Evolutionary conservation across 2,888 invertebrate species (phyloP).

Genomic region (Aspidiotus destructor): DNA sequence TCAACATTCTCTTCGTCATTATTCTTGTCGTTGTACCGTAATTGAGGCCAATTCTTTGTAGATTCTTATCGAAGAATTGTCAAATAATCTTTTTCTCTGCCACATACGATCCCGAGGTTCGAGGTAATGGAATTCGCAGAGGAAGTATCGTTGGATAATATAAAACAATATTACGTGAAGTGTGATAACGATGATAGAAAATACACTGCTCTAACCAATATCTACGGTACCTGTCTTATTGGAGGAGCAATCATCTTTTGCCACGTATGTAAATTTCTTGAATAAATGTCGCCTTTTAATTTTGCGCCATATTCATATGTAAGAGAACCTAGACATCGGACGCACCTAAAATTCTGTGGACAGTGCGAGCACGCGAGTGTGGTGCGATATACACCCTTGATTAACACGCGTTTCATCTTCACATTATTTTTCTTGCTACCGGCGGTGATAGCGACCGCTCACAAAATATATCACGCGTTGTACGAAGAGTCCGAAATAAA

Average conservation of each 20-base stretch:
- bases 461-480: too few species aligned
- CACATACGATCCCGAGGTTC: conserved; percentile 84
- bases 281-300: neutral
- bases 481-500: too few species aligned
- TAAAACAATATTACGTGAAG: conserved; percentile 90
- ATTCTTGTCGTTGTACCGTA: too few species aligned
- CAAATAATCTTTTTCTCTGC: conserved; percentile 99
- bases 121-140: conserved; percentile 96
- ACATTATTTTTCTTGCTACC: too few species aligned
- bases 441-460: too few species aligned
- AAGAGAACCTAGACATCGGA: too few species aligned
- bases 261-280: conserved; percentile 52
- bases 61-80: conserved; percentile 48
- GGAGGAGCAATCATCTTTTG: conserved; percentile 99
- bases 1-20: too few species aligned
- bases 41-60: conserved; percentile 7
- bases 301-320: too few species aligned
- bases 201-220: conserved; percentile 85
- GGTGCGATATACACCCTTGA: too few species aligned
- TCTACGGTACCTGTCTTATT: conserved; percentile 90
- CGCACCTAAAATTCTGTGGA: too few species aligned
- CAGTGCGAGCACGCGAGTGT: too few species aligned
- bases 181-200: conserved; percentile 79
- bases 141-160: conserved; percentile 92
- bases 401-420: too few species aligned